Evolutionary conservation across 2,797 vertebrate species (phyloP).

Genomic region (Limnodromus scolopaceus): DNA sequence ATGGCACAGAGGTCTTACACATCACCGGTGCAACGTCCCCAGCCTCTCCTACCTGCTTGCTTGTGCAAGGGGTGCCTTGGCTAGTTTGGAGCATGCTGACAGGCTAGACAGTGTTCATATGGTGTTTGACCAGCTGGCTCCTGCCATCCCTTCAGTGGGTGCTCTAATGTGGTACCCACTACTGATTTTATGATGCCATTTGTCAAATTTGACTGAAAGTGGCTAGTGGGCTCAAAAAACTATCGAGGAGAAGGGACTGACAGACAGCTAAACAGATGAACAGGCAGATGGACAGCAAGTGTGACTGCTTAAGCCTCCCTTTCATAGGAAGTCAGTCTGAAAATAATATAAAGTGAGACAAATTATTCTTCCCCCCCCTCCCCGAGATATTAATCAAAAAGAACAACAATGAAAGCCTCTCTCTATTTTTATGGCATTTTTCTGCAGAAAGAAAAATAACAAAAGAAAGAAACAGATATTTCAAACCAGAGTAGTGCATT

Average conservation of each 20-base stretch:
- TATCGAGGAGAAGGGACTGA: background rate
- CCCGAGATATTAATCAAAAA: background rate
- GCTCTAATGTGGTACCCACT: background rate
- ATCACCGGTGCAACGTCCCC: background rate
- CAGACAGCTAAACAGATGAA: constrained; percentile 7
- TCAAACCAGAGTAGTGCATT: background rate
- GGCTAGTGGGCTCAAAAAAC: background rate
- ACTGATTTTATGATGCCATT: background rate
- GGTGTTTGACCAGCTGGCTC: background rate
- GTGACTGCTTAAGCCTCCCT: background rate
- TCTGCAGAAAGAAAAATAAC: background rate
- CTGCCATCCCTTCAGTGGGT: background rate
- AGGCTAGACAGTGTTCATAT: background rate
- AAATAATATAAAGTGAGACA: background rate
- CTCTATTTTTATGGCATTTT: background rate
- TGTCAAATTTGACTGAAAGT: constrained; percentile 35
- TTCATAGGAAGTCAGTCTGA: background rate
- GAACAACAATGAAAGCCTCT: background rate
- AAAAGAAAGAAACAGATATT: background rate
- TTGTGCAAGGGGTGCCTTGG: background rate
- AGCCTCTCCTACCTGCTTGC: background rate
- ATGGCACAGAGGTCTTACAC: background rate
- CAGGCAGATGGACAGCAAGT: constrained; percentile 5
- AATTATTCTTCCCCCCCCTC: background rate
- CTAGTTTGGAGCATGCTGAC: background rate